These are phyloP conservation scores for Catalaphyllia jardinei DNA, from an alignment of 64 coral and sea anemone genomes.

Conservation along the genomic window DNA sequence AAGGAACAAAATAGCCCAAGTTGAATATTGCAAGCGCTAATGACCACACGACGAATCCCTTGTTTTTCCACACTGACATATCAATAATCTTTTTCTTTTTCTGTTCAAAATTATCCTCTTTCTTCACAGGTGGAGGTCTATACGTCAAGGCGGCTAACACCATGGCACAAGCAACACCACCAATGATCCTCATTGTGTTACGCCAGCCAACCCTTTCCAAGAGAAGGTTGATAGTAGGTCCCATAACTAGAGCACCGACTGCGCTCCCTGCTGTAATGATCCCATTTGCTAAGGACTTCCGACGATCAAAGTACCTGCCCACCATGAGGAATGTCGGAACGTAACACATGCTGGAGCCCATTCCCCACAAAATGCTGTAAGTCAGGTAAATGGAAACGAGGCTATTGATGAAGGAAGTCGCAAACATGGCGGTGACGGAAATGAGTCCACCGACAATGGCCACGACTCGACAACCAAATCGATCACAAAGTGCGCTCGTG, in stretches of 20 bases:
- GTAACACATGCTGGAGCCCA: conserved; percentile 67
- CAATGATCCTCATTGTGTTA: conserved; percentile 49
- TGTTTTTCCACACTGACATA: conserved; percentile 61
- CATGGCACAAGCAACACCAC: conserved; percentile 1
- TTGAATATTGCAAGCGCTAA: conserved; percentile 53
- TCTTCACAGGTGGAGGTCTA: conserved; percentile 7
- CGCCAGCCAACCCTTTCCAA: conserved; percentile 53
- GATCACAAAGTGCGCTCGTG: conserved; percentile 40
- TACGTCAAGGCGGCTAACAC: conserved; percentile 15
- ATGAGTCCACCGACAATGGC: conserved; percentile 51
- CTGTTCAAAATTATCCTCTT: not conserved
- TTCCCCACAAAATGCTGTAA: conserved; percentile 53
- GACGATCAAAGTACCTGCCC: conserved; percentile 58
- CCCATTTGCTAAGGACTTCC: conserved; percentile 54
- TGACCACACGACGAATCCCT: conserved; percentile 71
- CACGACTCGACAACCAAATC: conserved; percentile 29
- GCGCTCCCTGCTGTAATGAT: conserved; percentile 47
- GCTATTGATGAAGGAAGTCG: conserved; percentile 30
- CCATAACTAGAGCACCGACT: conserved; percentile 59
- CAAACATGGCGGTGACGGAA: conserved; percentile 40
- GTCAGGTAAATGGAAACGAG: conserved; percentile 60
- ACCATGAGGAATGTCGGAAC: conserved; percentile 61
- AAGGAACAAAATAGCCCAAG: conserved; percentile 68
- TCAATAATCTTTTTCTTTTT: conserved; percentile 48
- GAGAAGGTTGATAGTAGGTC: conserved; percentile 45